Base-by-base conservation (phyloP, 2,113 vertebrate genomes). In the Petrocephalus zakoni region DNA sequence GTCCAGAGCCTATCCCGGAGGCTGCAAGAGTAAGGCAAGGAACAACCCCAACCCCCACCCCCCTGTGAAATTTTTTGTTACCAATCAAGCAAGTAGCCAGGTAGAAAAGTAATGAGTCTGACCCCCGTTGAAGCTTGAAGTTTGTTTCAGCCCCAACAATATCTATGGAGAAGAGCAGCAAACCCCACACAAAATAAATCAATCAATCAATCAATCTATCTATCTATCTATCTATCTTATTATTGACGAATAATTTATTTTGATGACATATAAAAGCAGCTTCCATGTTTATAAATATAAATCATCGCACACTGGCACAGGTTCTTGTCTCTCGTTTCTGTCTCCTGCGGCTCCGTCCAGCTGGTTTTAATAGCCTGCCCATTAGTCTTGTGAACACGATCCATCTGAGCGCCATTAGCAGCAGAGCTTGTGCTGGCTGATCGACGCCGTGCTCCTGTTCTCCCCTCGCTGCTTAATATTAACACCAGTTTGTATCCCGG, bases 371-470 rank as follows among this genome's bases (percentile, higher is more conserved):
- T 78, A 19, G 72, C 34, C 72, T 78, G 34, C 72, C 72, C 34
- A 78, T 78, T 78, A 78, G 72, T 78, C 72, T 78, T 78, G 72
- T 78, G 72, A 78, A 78, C 34, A 78, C 15, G 72, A 78, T 78
- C 15, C 72, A 78, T 78, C 72, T 42, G 72, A 42, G 72, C 19
- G 34, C 37, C 72, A 78, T 78, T 78, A 37, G 72, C 72, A 42
- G 72, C 72, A 78, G 34, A 78, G 34, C 37, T 78, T 34, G 34
- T 78, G 72, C 72, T 78, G 34, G 72, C 72, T 78, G 29, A 78
- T 78, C 34, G 15, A 19, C 72, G 72, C 72, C 11, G 15, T 78
- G 72, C 5, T 19, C 72, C 29, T n/a, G 15, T 78, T 78, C 34
- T 78, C 72, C 37, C 72, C 34, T 37, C 17, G 34, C 72, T 42